phyloP scores from a whole-genome alignment of 2,888 invertebrate species.

The Nemapogon koenigi region DNA sequence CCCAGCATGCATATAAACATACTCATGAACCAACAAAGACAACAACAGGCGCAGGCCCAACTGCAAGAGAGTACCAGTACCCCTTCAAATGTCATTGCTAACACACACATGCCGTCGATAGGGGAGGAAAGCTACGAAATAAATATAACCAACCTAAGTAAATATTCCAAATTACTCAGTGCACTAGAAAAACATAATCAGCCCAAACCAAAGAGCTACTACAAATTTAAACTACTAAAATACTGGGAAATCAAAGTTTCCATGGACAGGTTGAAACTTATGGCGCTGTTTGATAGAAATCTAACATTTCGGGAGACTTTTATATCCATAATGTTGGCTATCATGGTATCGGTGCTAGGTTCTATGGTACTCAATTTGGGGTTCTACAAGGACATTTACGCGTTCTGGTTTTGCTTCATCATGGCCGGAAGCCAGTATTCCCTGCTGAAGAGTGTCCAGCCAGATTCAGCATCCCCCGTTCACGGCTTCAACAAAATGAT shows the following conservation, averaged over 20 bases:
- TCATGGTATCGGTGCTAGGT: conserved; percentile 85
- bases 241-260: conserved; percentile 77
- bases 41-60: conserved; percentile 30
- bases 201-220: conserved; percentile 69
- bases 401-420: conserved; percentile 96
- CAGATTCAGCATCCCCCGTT: conserved; percentile 97
- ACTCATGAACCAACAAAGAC: conserved; percentile 45
- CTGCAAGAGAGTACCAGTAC: conserved; percentile 22
- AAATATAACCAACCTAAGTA: conserved; percentile 57
- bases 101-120: conserved; percentile 54
- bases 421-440: conserved; percentile 98
- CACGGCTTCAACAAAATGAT: conserved; percentile 97
- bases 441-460: conserved; percentile 95
- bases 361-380: conserved; percentile 81
- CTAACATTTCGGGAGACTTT: conserved; percentile 82
- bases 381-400: conserved; percentile 90
- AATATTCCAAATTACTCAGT: conserved; percentile 62
- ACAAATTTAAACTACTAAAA: conserved; percentile 77
- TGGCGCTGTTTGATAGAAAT: conserved; percentile 94
- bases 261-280: conserved; percentile 89
- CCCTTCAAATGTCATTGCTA: conserved; percentile 34
- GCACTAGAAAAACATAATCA: conserved; percentile 60
- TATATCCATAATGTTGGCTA: conserved; percentile 82
- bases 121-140: conserved; percentile 64
- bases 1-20: conserved; percentile 60